phyloP scores from a whole-genome alignment of 1,140 invertebrate species.

The Leptinotarsa lineolata region DNA sequence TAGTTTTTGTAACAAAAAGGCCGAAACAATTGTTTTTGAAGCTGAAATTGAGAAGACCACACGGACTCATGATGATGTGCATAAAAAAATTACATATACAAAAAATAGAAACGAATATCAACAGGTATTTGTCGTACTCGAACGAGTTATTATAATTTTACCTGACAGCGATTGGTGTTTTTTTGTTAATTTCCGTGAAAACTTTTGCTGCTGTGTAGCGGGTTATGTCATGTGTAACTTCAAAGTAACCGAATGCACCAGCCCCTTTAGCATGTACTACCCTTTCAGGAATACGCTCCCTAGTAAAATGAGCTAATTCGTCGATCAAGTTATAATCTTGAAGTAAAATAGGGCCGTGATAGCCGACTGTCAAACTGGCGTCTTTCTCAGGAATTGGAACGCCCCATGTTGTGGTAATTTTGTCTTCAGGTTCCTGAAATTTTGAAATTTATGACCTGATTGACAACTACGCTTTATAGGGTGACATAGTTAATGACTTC shows the following conservation, averaged over 20 bases:
- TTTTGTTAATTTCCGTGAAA: slow-evolving; percentile 79
- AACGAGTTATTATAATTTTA: slow-evolving; percentile 51
- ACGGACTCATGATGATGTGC: too few relatives aligned
- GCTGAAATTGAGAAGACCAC: too few relatives aligned
- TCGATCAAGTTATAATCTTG: slow-evolving; percentile 90
- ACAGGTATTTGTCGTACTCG: too few relatives aligned
- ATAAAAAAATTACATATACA: too few relatives aligned
- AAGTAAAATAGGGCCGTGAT: slow-evolving; percentile 83
- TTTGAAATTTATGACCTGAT: not conserved
- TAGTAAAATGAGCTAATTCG: slow-evolving; percentile 91
- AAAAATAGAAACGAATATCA: too few relatives aligned
- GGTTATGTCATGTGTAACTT: slow-evolving; percentile 83
- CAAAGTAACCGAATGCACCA: slow-evolving; percentile 96
- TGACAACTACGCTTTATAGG: too few relatives aligned
- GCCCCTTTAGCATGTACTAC: slow-evolving; percentile 98
- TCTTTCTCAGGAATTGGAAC: slow-evolving; percentile 73
- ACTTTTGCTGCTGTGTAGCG: slow-evolving; percentile 80
- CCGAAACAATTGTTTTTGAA: too few relatives aligned
- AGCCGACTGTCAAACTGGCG: slow-evolving; percentile 78
- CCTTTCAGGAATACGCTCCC: slow-evolving; percentile 95
- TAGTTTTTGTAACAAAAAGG: too few relatives aligned
- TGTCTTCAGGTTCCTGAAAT: slow-evolving; percentile 32
- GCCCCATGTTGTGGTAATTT: slow-evolving; percentile 68
- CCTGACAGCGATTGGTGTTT: slow-evolving; percentile 76
- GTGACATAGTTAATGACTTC: too few relatives aligned